Conservation (phyloP, 1,140 invertebrate genomes). For the Brachionus manjavacas region DNA sequence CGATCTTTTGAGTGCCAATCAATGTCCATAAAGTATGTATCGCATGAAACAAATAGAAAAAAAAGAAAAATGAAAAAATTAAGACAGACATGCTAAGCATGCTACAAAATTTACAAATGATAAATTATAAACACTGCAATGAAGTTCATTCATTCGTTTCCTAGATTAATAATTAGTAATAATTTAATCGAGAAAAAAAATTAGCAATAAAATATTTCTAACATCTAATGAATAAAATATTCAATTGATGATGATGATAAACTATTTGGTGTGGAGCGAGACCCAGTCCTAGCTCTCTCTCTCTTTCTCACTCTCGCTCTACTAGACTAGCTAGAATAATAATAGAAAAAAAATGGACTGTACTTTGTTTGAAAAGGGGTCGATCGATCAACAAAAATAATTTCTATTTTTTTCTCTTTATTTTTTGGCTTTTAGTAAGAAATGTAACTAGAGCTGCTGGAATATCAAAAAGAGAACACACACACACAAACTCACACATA, state of each 20-base stretch:
- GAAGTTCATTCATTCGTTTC: slow-evolving; percentile 5
- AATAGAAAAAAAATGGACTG: not conserved
- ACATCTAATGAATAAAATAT: not conserved
- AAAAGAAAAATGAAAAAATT: not conserved
- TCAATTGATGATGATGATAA: not conserved
- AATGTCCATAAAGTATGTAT: too few species aligned
- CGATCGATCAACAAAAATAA: slow-evolving; percentile 22
- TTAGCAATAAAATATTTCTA: not conserved
- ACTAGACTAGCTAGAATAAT: too few species aligned
- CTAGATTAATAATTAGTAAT: slow-evolving; percentile 8
- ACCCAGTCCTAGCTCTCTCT: too few species aligned
- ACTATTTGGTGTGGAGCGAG: too few species aligned
- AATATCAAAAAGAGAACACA: too few species aligned
- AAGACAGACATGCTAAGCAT: not conserved
- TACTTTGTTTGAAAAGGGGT: not conserved
- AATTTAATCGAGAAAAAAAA: not conserved
- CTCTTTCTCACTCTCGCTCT: too few species aligned
- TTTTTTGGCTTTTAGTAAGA: not conserved
- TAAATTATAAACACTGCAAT: not conserved
- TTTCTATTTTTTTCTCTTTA: not conserved
- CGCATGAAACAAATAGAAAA: too few species aligned
- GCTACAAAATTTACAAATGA: not conserved
- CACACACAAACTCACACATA: too few species aligned
- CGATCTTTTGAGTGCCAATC: too few species aligned
- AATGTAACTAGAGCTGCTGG: not conserved